phyloP scores from a whole-genome alignment of 1,140 invertebrate species.

The Augochlora pura region DNA sequence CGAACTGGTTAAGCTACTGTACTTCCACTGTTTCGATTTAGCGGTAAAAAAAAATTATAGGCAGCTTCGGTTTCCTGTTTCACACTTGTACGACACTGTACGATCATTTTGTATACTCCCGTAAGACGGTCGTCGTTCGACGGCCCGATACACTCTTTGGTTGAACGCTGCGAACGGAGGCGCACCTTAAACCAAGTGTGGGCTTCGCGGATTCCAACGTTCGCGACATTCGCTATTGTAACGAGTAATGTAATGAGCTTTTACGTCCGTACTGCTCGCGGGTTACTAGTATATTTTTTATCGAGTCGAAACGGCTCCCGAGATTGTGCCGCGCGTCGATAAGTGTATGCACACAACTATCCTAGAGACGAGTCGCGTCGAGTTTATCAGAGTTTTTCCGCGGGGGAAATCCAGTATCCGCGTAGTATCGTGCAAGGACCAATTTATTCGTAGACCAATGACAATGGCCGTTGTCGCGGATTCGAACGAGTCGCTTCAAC shows the following conservation, averaged over 20 bases:
- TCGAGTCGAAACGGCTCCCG: not conserved
- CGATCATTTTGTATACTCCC: not conserved
- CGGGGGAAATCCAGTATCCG: not conserved
- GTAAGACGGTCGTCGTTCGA: not conserved
- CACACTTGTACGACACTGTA: not conserved
- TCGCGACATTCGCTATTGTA: conserved; percentile 11
- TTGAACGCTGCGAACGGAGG: not conserved
- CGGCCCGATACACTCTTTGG: conserved; percentile 24
- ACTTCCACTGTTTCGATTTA: not conserved
- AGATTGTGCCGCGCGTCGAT: conserved; percentile 13
- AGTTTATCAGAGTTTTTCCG: conserved; percentile 3
- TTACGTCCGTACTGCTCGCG: not conserved
- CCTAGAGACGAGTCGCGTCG: not conserved
- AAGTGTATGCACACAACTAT: conserved; percentile 6
- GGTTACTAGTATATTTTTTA: conserved; percentile 10
- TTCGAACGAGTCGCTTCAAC: too few species aligned
- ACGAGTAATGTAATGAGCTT: not conserved
- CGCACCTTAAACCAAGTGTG: conserved; percentile 8
- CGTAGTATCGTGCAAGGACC: conserved; percentile 37
- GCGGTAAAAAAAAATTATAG: not conserved
- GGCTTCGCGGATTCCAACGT: conserved; percentile 34
- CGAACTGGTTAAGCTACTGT: conserved; percentile 28
- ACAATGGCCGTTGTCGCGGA: not conserved
- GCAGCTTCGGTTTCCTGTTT: not conserved
- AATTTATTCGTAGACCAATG: conserved; percentile 40